Evolutionary conservation across 2,113 vertebrate species (phyloP).

Genomic region (Gnathonemus echidnorhynchus): DNA sequence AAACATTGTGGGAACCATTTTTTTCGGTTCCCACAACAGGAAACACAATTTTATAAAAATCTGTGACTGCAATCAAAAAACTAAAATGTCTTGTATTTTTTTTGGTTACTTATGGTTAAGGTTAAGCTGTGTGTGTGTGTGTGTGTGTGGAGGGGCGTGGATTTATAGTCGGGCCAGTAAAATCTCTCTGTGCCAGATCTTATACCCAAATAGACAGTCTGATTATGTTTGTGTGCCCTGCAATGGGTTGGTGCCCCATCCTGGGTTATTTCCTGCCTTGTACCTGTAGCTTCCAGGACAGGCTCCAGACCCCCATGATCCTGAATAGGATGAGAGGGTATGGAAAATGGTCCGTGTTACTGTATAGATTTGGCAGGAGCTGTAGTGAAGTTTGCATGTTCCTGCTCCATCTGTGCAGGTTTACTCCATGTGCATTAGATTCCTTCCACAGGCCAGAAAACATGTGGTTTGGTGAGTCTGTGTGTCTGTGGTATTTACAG

Average conservation of each 20-base stretch:
- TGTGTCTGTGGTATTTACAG: neutral
- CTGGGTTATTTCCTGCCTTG: neutral
- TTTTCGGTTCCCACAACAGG: neutral
- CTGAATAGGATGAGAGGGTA: neutral
- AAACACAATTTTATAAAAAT: neutral
- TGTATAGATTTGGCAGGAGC: neutral
- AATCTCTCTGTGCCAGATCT: neutral
- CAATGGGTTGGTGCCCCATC: neutral
- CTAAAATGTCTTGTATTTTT: neutral
- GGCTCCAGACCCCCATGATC: neutral
- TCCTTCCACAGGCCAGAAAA: neutral
- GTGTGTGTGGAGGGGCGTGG: neutral
- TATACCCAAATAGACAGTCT: neutral
- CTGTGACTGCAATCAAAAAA: neutral
- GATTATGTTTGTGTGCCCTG: neutral
- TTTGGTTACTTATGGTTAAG: neutral
- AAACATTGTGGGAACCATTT: neutral
- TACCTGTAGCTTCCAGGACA: neutral
- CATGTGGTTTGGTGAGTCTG: neutral
- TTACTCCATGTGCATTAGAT: neutral
- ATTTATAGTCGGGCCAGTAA: neutral
- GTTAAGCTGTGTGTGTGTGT: neutral
- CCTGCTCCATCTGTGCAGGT: neutral
- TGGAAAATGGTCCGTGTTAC: neutral
- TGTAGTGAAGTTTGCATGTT: neutral